Percentiles rank a stretch among this genome's conserved stretches.
Evolutionary conservation across 2,113 vertebrate species (phyloP).

Genomic region (Tupaia chinensis): DNA sequence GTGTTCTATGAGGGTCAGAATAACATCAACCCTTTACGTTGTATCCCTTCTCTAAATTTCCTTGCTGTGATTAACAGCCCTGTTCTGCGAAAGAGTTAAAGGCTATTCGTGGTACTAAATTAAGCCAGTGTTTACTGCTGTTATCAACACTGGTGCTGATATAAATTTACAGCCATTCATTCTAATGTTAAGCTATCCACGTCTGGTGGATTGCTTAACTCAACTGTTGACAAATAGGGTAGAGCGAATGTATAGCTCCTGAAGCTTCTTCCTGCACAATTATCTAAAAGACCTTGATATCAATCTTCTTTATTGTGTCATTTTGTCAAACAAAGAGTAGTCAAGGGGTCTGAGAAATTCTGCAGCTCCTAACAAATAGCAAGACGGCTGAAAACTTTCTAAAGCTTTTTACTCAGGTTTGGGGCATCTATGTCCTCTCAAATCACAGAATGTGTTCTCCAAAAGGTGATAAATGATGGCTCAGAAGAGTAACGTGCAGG

Average conservation of each 20-base stretch:
- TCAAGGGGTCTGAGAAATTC: constrained; percentile 71
- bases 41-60: constrained; percentile 50
- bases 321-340: constrained; percentile 70
- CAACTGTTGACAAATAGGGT: constrained; percentile 68
- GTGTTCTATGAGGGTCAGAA: constrained; percentile 12
- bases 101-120: constrained; percentile 27
- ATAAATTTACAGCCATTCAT: constrained; percentile 71
- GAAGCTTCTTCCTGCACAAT: constrained; percentile 71
- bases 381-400: constrained; percentile 71
- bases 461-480: constrained; percentile 61
- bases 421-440: constrained; percentile 53
- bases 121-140: constrained; percentile 60
- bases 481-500: constrained; percentile 1
- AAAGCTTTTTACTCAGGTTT: constrained; percentile 44
- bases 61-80: constrained; percentile 62
- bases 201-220: constrained; percentile 73
- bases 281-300: constrained; percentile 76
- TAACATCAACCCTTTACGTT: constrained; percentile 35
- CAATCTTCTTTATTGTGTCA: constrained; percentile 77
- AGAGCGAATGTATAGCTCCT: constrained; percentile 44
- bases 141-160: constrained; percentile 61
- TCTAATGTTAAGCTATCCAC: constrained; percentile 43
- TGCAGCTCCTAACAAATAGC: constrained; percentile 68
- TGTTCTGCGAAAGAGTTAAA: constrained; percentile 60
- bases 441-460: constrained; percentile 72